Base-by-base conservation (phyloP, 1,140 invertebrate species). In the Nixonia krombeini region DNA sequence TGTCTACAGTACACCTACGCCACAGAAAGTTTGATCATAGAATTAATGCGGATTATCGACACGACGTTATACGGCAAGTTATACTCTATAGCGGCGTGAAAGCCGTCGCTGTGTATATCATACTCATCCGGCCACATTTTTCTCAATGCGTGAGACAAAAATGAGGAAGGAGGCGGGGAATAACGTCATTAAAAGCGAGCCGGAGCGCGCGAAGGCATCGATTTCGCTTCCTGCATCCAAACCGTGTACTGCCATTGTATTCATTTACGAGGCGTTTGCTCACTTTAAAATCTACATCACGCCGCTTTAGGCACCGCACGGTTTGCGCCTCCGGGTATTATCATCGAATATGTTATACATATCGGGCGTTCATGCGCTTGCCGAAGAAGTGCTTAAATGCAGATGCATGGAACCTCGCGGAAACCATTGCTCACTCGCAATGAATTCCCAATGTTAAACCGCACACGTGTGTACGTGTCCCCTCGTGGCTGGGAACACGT, bases 201-300 rank as follows among this genome's bases (percentile, higher is more conserved):
- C 40, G 21, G 7, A 21, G 18, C 40, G 25, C 40, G 25, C 21
- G 3, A 21, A 3, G n/a, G 40, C 40, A 42, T 42, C 40, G 40
- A 42, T 42, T 40, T 18, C 16, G n/a, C 9, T 40, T 16, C 17
- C 40, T 25, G 40, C 17, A 42, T 21, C 21, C 17, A 25, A 40
- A 40, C n/a, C 37, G 16, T 40, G 37, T 12, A 23, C 18, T 12
- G 21, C 40, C 18, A 21, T 42, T 42, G 40, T 42, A 42, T 42
- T 42, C 40, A 42, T 42, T 42, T 42, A 25, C 4, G 18, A 42
- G 1, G 40, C 40, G 40, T 42, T 42, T 42, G 40, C 21, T 42
- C 40, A 42, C 40, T 42, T 42, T 42, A 40, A 42, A 42, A 42
- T 42, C 40, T 42, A 42, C 40, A 42, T 42, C 40, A 42, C 40